Conservation (phyloP, 2,797 vertebrate species). For the Enteromius radiatus region DNA sequence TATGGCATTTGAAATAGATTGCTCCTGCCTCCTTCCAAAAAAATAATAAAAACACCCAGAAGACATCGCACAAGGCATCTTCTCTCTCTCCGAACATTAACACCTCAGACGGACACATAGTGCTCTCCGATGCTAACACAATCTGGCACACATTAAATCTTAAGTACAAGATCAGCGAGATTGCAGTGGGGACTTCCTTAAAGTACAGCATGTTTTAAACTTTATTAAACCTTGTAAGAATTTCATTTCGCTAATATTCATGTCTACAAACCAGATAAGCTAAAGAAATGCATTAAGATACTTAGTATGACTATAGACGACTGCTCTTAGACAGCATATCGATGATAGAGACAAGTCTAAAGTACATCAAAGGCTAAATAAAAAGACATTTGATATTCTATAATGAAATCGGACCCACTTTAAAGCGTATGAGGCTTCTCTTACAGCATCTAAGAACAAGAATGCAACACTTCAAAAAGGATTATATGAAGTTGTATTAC, state of each 20-base stretch:
- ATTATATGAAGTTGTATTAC: constrained; percentile 42
- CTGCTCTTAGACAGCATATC: constrained; percentile 4
- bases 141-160: constrained; percentile 7
- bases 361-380: constrained; percentile 39
- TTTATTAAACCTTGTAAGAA: constrained; percentile 38
- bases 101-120: neutral
- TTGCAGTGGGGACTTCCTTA: constrained; percentile 11
- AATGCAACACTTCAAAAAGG: constrained; percentile 1
- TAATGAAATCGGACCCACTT: constrained; percentile 41
- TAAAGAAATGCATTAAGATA: constrained; percentile 30
- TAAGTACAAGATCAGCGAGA: neutral
- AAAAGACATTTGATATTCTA: constrained; percentile 39
- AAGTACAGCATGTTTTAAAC: constrained; percentile 10
- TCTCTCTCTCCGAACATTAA: constrained; percentile 17
- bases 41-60: neutral
- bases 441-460: constrained; percentile 38
- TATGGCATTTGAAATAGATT: constrained; percentile 8
- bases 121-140: constrained; percentile 7
- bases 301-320: neutral
- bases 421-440: constrained; percentile 20
- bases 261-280: constrained; percentile 10
- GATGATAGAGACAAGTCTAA: constrained; percentile 37
- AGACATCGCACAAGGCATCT: neutral
- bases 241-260: constrained; percentile 24
- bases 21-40: neutral